A percentile compares a stretch with the other conserved stretches of the same genome.
Conservation (phyloP, 2,888 invertebrate species). For the Lucinisca nassula region DNA sequence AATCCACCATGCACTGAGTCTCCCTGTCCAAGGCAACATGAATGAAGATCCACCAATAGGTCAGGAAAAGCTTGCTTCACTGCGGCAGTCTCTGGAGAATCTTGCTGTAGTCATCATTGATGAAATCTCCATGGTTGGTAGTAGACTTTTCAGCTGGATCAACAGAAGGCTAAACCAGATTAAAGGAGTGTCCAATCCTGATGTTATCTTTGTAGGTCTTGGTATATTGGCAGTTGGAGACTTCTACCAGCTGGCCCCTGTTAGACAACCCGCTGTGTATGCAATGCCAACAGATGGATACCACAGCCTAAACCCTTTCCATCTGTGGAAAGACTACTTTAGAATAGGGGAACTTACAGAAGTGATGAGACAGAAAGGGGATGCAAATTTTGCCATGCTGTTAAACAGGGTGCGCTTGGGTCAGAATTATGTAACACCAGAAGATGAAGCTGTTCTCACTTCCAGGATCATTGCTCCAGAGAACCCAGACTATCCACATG, state of each 20-base stretch:
- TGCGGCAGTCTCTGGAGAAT: not conserved
- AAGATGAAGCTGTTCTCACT: not conserved
- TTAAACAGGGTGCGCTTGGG: not conserved
- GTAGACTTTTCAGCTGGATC: not conserved
- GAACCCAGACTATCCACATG: not conserved
- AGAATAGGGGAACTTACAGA: not conserved
- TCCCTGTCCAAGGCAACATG: not conserved
- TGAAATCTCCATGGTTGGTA: not conserved
- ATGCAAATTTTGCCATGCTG: not conserved
- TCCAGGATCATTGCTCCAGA: not conserved
- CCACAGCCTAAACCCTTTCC: not conserved
- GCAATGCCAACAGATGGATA: not conserved
- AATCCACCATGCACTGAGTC: not conserved
- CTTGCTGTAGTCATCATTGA: not conserved
- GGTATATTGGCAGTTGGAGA: not conserved
- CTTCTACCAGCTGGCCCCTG: not conserved
- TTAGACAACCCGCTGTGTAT: not conserved
- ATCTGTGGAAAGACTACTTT: not conserved
- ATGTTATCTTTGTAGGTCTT: not conserved
- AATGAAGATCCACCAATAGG: not conserved
- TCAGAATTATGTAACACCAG: not conserved
- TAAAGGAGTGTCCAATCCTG: not conserved
- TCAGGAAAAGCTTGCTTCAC: not conserved
- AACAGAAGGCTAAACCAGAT: not conserved
- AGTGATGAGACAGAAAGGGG: not conserved